phyloP scores from a whole-genome alignment of 2,888 invertebrate genomes.

The Andrena chrysosceles region DNA sequence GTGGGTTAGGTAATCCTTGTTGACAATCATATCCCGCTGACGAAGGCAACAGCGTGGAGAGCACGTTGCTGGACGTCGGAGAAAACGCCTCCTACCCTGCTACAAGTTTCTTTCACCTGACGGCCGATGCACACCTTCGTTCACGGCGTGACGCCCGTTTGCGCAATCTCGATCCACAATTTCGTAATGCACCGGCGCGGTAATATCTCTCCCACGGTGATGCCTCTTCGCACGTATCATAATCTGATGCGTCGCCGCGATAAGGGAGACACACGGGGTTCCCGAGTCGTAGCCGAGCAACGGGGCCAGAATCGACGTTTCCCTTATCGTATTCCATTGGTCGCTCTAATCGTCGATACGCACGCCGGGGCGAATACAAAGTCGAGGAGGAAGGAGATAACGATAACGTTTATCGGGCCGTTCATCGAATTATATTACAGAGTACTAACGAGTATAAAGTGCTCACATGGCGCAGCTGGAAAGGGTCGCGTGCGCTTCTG shows the following conservation, averaged over 20 bases:
- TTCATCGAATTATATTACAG: background rate
- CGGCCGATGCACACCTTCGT: slow-evolving; percentile 7
- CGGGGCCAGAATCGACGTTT: background rate
- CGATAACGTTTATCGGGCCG: background rate
- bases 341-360: background rate
- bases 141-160: slow-evolving; percentile 43
- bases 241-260: slow-evolving; percentile 8
- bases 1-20: background rate
- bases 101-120: background rate
- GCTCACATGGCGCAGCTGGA: background rate
- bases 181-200: slow-evolving; percentile 48
- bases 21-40: background rate
- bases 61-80: background rate
- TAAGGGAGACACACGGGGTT: slow-evolving; percentile 2
- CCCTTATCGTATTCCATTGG: background rate
- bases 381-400: background rate
- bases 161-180: slow-evolving; percentile 56
- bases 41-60: slow-evolving; percentile 4
- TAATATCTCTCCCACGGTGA: slow-evolving; percentile 35
- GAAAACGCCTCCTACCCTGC: background rate
- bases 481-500: background rate
- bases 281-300: background rate
- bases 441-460: background rate
- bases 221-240: slow-evolving; percentile 10
- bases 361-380: background rate